These are phyloP conservation scores for Tapirus terrestris DNA, from an alignment of 2,113 vertebrate genomes.

Conservation along the genomic window DNA sequence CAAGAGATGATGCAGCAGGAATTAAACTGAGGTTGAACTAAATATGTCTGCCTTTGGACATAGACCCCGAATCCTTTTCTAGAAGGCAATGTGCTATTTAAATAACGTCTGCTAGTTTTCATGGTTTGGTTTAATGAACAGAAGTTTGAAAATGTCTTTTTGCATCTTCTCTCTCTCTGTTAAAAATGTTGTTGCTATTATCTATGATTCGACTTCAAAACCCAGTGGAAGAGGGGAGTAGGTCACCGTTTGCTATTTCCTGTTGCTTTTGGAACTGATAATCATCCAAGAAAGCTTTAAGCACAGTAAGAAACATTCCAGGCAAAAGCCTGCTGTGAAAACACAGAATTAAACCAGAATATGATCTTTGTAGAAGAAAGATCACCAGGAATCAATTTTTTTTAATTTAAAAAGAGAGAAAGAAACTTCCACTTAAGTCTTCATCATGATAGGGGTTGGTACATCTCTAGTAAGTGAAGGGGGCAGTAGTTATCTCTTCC, in stretches of 20 bases:
- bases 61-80: not conserved
- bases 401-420: not conserved
- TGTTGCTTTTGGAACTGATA: conserved; percentile 81
- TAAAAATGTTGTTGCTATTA: conserved; percentile 28
- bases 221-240: conserved; percentile 67
- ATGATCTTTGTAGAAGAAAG: conserved; percentile 4
- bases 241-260: conserved; percentile 83
- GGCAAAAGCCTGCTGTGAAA: conserved; percentile 68
- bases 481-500: too few species aligned
- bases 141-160: conserved; percentile 49
- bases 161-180: not conserved
- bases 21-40: not conserved
- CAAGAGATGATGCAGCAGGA: not conserved
- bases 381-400: not conserved
- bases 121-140: not conserved
- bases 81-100: not conserved
- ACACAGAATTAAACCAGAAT: conserved; percentile 50
- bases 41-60: not conserved
- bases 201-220: conserved; percentile 65
- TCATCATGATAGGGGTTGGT: not conserved
- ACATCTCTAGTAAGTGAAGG: not conserved
- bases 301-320: conserved; percentile 70
- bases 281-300: conserved; percentile 67
- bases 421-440: not conserved
- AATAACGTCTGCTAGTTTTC: conserved; percentile 16